Evolutionary conservation across 1,140 invertebrate species (phyloP), one percentile per base, ranked within the genome.

Genomic region (Choristoneura fumiferana): DNA sequence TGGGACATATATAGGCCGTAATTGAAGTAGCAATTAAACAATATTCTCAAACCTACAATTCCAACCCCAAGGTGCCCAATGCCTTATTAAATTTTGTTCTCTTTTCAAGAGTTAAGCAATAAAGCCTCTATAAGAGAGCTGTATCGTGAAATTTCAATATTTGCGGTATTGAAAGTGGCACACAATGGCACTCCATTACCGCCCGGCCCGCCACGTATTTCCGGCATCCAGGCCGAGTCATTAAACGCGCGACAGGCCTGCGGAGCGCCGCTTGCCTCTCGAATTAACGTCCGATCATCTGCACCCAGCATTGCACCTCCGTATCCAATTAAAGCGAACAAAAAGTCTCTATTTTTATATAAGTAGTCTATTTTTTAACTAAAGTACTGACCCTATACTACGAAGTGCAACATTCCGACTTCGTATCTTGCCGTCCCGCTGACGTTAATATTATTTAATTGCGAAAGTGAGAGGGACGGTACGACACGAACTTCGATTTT

Each of bases 141-240:
- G 65, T 76, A 80, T 84, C 67, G 69, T 77, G 76, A 81, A 76
- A 75, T 79, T 82, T 82, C 78, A 84, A 74, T 80, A 82, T 82
- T 81, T 72, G 69, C 65, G 67, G 71, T 67, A 78, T 80, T 76
- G 78, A 84, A 82, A 81, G 71, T 77, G 73, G 73, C 74, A 61
- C 71, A 83, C 78, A 87, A 84, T 81, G 77, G 71, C 67, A 69
- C 68, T 63, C 67, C 70, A 78, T 81, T 75, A 76, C 79, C 73
- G 76, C 72, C 65, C 65, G 76, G 76, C 79, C 65, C 84, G 73
- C 76, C 63, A 78, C 80, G 76, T 84, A 88, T 88, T 86, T 86
- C 81, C 76, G 81, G 81, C 65, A 86, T 85, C 74, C 73, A 69
- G 60, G 69, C 54, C 70, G 69, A 80, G 72, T 84, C 83, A 87